Evolutionary conservation across 2,888 invertebrate genomes (phyloP).

Genomic region (Orthosia cruda): DNA sequence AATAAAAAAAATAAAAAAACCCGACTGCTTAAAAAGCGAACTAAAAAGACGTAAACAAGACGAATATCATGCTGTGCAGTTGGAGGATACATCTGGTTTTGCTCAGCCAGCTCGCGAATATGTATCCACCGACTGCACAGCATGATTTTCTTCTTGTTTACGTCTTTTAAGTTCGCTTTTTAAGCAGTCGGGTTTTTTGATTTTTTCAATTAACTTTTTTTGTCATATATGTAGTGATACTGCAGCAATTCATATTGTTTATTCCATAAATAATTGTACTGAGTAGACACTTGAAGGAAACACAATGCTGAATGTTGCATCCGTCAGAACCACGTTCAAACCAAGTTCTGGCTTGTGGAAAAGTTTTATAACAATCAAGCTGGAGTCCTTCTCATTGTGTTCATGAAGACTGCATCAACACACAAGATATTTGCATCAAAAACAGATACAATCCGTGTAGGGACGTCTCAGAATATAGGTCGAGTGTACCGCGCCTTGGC

Average conservation of each 20-base stretch:
- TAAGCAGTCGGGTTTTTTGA: too few relatives aligned
- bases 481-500: constrained; percentile 75
- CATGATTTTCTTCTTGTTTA: too few relatives aligned
- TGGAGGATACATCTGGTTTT: too few relatives aligned
- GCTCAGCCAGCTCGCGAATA: too few relatives aligned
- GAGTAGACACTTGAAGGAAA: constrained; percentile 13
- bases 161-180: too few relatives aligned
- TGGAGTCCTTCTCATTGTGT: constrained; percentile 50
- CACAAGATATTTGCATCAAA: constrained; percentile 80
- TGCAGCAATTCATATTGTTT: constrained; percentile 4
- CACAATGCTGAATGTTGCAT: constrained; percentile 6
- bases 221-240: not conserved
- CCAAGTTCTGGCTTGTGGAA: constrained; percentile 24
- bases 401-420: constrained; percentile 71
- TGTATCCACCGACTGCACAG: too few relatives aligned
- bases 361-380: constrained; percentile 65
- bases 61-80: too few relatives aligned
- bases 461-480: constrained; percentile 81
- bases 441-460: constrained; percentile 81
- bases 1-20: too few relatives aligned
- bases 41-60: too few relatives aligned
- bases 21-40: too few relatives aligned
- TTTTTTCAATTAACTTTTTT: too few relatives aligned
- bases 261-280: constrained; percentile 12
- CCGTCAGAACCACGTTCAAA: constrained; percentile 17